These are phyloP conservation scores for Cephalopachus bancanus DNA, from an alignment of 2,797 vertebrate genomes.

Conservation along the genomic window DNA sequence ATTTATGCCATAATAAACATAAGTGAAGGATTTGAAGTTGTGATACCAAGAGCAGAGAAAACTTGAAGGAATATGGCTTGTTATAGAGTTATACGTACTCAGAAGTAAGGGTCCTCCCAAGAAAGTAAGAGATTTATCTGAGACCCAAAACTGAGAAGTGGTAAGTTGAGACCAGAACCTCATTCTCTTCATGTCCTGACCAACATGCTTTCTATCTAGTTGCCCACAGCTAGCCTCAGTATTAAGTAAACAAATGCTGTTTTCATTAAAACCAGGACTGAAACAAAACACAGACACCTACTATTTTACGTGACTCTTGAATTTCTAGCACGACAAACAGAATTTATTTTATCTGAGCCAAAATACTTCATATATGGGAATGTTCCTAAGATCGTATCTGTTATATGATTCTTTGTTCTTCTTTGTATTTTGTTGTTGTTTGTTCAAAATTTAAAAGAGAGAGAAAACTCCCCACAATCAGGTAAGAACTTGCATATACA, in stretches of 20 bases:
- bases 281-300: background rate
- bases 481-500: slow-evolving; percentile 24
- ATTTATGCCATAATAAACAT: background rate
- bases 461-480: slow-evolving; percentile 37
- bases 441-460: background rate
- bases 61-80: background rate
- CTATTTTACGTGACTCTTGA: background rate
- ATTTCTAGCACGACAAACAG: background rate
- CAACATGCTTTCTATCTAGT: background rate
- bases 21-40: slow-evolving; percentile 13
- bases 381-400: background rate
- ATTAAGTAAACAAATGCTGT: slow-evolving; percentile 7
- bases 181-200: background rate
- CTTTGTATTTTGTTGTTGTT: background rate
- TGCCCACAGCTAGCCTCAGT: background rate
- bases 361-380: slow-evolving; percentile 7
- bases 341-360: slow-evolving; percentile 41
- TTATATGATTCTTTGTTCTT: slow-evolving; percentile 45
- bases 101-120: background rate
- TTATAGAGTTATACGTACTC: background rate
- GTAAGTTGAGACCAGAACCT: background rate
- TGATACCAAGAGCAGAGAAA: slow-evolving; percentile 10
- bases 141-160: background rate
- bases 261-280: slow-evolving; percentile 32
- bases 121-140: background rate